A percentile compares a stretch with the other conserved stretches of the same genome.
These are phyloP conservation scores for Centropristis striata DNA, from an alignment of 2,113 vertebrate species.

Conservation along the genomic window DNA sequence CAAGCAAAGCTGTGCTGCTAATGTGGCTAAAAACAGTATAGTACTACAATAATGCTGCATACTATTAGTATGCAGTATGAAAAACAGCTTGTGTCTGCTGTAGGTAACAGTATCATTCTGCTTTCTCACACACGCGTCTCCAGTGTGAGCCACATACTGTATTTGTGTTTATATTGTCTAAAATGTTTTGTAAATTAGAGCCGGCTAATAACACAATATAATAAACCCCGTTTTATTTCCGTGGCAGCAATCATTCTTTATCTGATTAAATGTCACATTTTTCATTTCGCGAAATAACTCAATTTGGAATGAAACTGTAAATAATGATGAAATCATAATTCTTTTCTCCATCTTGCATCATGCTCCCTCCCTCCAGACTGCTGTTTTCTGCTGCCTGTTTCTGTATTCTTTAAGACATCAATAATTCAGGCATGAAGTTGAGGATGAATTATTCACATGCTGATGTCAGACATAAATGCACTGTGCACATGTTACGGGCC, in stretches of 20 bases:
- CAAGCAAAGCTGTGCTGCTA: not conserved
- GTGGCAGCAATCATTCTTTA: conserved; percentile 24
- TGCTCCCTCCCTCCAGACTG: conserved; percentile 49
- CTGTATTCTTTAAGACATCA: conserved; percentile 80
- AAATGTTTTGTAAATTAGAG: conserved; percentile 52
- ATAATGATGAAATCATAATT: conserved; percentile 76
- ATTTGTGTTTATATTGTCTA: conserved; percentile 17
- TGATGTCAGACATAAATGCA: conserved; percentile 77
- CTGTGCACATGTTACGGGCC: conserved; percentile 51
- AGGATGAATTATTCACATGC: conserved; percentile 84
- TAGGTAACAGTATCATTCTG: not conserved
- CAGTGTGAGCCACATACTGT: not conserved
- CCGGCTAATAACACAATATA: conserved; percentile 35
- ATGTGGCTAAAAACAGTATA: not conserved
- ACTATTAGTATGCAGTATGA: not conserved
- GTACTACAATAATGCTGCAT: not conserved
- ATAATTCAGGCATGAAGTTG: conserved; percentile 85
- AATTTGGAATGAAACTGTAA: conserved; percentile 59
- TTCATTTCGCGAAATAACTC: conserved; percentile 44
- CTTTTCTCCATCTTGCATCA: conserved; percentile 80
- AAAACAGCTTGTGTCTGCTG: not conserved
- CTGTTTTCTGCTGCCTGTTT: conserved; percentile 69
- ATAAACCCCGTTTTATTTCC: conserved; percentile 29
- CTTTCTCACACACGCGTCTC: not conserved
- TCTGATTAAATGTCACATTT: conserved; percentile 68